Percentiles rank a stretch among this genome's conserved stretches.
Conservation (phyloP, 2,888 invertebrate species). For the Chydorus sphaericus region DNA sequence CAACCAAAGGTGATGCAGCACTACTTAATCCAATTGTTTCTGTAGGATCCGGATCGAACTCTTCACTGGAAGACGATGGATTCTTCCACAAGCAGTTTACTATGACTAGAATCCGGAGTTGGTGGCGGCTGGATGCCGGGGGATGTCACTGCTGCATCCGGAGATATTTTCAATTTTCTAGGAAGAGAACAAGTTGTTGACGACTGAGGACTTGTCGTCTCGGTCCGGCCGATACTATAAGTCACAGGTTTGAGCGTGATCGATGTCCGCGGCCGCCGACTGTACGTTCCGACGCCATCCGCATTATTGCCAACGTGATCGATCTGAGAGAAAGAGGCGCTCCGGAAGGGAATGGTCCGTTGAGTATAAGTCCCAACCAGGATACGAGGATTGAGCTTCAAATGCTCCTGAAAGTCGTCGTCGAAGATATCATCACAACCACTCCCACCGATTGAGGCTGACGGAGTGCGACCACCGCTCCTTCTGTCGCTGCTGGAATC, state of each 20-base stretch:
- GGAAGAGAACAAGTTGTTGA: neutral
- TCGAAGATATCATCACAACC: conserved; percentile 24
- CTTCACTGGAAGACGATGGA: too few species aligned
- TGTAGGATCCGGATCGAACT: too few species aligned
- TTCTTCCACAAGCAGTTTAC: too few species aligned
- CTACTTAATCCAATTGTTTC: too few species aligned
- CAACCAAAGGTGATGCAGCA: too few species aligned
- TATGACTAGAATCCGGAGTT: too few species aligned
- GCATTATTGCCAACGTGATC: conserved; percentile 57
- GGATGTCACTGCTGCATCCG: conserved; percentile 5
- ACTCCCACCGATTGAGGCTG: neutral
- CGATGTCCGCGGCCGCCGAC: conserved; percentile 20
- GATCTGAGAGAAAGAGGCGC: conserved; percentile 76
- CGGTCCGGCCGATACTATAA: conserved; percentile 20
- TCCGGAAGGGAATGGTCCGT: conserved; percentile 57
- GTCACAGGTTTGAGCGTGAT: conserved; percentile 23
- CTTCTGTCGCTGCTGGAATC: conserved; percentile 6
- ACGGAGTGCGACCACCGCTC: neutral
- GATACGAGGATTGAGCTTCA: conserved; percentile 43
- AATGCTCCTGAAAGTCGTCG: conserved; percentile 36
- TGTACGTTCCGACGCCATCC: conserved; percentile 44
- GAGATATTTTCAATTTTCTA: neutral
- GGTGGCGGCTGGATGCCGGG: neutral
- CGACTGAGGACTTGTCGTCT: conserved; percentile 13
- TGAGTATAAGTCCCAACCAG: conserved; percentile 46